Evolutionary conservation across 2,888 invertebrate genomes (phyloP).

Genomic region (Rhynchonema sp.): DNA sequence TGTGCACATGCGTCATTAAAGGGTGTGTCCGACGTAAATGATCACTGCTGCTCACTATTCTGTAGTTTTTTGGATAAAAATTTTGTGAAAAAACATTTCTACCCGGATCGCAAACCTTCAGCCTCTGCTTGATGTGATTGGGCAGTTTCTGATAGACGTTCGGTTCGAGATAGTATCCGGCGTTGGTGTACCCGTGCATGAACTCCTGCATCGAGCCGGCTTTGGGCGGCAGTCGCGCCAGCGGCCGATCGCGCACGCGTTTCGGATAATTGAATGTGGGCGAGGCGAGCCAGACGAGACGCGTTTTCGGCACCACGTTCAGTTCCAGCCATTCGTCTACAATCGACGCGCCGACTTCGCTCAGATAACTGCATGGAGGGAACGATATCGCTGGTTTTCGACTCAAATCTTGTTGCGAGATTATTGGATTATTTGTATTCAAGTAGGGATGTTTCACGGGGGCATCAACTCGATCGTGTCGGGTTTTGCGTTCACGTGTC

Average conservation of each 20-base stretch:
- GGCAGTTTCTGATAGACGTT: slow-evolving; percentile 76
- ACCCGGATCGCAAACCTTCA: too few relatives aligned
- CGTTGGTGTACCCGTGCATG: neutral
- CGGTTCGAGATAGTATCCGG: slow-evolving; percentile 41
- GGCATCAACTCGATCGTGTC: too few relatives aligned
- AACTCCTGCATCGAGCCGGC: neutral
- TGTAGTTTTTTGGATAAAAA: too few relatives aligned
- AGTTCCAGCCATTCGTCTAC: neutral
- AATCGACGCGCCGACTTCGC: neutral
- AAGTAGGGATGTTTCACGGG: too few relatives aligned
- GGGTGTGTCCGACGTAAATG: too few relatives aligned
- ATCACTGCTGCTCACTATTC: too few relatives aligned
- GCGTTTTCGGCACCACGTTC: neutral
- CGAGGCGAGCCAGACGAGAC: neutral
- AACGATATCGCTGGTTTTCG: too few relatives aligned
- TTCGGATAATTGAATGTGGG: neutral
- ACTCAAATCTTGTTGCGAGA: too few relatives aligned
- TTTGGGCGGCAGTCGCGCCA: neutral
- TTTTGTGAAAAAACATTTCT: too few relatives aligned
- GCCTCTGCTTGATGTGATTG: too few relatives aligned
- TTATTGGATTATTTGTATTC: too few relatives aligned
- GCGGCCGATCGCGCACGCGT: neutral
- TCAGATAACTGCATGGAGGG: neutral
- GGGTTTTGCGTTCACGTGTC: too few relatives aligned
- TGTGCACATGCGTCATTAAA: neutral